Conservation (phyloP, 1,140 invertebrate genomes). For the Eufriesea mexicana region DNA sequence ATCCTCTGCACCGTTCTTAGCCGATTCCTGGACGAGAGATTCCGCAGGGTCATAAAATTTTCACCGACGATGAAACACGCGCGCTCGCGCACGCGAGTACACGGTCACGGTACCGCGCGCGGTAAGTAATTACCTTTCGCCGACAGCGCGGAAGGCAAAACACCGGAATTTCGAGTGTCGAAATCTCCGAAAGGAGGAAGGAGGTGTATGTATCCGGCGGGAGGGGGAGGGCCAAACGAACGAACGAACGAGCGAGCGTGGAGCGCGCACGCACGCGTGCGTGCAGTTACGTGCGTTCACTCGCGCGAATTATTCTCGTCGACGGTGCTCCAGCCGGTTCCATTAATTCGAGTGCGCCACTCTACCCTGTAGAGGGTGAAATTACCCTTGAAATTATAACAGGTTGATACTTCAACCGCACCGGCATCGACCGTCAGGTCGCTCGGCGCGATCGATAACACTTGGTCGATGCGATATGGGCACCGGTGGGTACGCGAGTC, state of each 20-base stretch:
- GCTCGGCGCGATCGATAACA: constrained; percentile 39
- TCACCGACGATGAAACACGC: constrained; percentile 33
- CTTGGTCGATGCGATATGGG: constrained; percentile 37
- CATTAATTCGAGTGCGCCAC: constrained; percentile 68
- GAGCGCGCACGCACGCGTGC: constrained; percentile 37
- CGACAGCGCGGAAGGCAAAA: constrained; percentile 32
- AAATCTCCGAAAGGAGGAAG: constrained; percentile 39
- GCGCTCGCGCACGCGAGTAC: neutral
- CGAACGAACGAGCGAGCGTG: neutral
- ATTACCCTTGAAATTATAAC: constrained; percentile 76
- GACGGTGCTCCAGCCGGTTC: constrained; percentile 65
- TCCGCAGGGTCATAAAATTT: constrained; percentile 22
- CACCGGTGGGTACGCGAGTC: neutral
- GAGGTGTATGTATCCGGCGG: neutral
- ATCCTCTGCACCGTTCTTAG: neutral
- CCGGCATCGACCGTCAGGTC: constrained; percentile 56
- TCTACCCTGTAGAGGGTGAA: constrained; percentile 65
- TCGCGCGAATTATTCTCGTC: constrained; percentile 64
- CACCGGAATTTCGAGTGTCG: constrained; percentile 40
- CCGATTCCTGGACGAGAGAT: neutral
- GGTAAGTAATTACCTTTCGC: constrained; percentile 32
- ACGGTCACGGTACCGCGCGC: constrained; percentile 22
- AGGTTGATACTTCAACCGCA: constrained; percentile 65
- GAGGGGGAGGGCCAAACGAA: neutral
- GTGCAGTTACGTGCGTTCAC: constrained; percentile 48